Evolutionary conservation across 2,797 vertebrate species (phyloP).

Genomic region (Lindbergichthys nudifrons): DNA sequence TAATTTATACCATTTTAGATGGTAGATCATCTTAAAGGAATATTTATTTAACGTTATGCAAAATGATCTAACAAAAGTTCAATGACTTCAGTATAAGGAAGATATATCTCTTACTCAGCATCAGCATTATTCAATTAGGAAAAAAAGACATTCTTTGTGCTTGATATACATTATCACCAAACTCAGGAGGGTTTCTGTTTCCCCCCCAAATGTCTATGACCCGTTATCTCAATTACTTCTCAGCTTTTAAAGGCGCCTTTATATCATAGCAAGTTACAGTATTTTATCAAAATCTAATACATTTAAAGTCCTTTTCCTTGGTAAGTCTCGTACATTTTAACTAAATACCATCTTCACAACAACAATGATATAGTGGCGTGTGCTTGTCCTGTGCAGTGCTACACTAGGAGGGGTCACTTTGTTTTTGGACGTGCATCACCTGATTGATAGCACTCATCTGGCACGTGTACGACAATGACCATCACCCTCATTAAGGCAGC

Average conservation of each 20-base stretch:
- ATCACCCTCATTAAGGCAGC: constrained; percentile 83
- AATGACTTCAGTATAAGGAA: too few species aligned
- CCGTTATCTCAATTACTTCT: not conserved
- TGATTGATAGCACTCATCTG: constrained; percentile 85
- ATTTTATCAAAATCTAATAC: constrained; percentile 18
- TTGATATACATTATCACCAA: not conserved
- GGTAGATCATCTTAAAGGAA: constrained; percentile 3
- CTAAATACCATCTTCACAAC: constrained; percentile 22
- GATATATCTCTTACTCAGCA: not conserved
- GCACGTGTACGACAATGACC: constrained; percentile 74
- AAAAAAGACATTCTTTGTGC: not conserved
- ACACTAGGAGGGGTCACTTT: constrained; percentile 61
- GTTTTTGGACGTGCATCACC: constrained; percentile 71
- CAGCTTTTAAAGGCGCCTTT: constrained; percentile 12
- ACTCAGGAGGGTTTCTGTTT: not conserved
- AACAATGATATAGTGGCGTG: constrained; percentile 24
- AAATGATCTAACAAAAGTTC: not conserved
- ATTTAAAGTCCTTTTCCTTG: constrained; percentile 27
- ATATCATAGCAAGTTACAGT: not conserved
- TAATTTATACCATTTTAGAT: constrained; percentile 13
- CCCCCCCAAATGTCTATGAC: not conserved
- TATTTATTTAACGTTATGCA: not conserved
- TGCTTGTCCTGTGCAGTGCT: not conserved
- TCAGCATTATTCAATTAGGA: too few species aligned
- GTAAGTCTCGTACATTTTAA: constrained; percentile 1